phyloP scores from a whole-genome alignment of 2,797 vertebrate genomes.

The Leucoraja ocellata region DNA sequence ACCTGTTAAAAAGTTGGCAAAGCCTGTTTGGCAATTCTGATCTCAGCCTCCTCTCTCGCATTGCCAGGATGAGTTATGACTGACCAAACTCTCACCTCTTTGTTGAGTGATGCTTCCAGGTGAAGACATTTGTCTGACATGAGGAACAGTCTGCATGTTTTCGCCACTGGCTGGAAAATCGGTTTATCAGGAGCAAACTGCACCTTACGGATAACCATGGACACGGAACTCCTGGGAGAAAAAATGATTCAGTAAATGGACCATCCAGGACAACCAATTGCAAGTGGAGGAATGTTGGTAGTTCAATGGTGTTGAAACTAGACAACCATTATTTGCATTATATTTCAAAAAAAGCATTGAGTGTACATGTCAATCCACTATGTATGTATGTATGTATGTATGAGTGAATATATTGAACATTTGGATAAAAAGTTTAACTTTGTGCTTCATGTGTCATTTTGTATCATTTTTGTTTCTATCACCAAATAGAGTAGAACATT shows the following conservation, averaged over 20 bases:
- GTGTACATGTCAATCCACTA: neutral
- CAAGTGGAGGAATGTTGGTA: neutral
- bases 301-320: neutral
- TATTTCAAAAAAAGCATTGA: neutral
- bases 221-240: conserved; percentile 78
- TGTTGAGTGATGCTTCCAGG: conserved; percentile 87
- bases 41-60: neutral
- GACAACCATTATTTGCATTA: neutral
- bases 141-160: conserved; percentile 88
- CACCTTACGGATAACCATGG: conserved; percentile 87
- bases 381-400: neutral
- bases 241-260: neutral
- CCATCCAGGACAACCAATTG: neutral
- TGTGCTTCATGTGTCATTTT: too few species aligned
- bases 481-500: too few species aligned
- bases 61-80: neutral
- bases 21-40: neutral
- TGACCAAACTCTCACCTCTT: conserved; percentile 67
- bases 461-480: too few species aligned
- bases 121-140: conserved; percentile 94
- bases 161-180: conserved; percentile 83
- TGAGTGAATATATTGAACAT: too few species aligned
- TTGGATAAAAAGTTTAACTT: too few species aligned
- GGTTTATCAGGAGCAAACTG: conserved; percentile 88
- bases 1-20: neutral